Conservation (phyloP, 2,888 invertebrate genomes). For the Caenorhabditis japonica region DNA sequence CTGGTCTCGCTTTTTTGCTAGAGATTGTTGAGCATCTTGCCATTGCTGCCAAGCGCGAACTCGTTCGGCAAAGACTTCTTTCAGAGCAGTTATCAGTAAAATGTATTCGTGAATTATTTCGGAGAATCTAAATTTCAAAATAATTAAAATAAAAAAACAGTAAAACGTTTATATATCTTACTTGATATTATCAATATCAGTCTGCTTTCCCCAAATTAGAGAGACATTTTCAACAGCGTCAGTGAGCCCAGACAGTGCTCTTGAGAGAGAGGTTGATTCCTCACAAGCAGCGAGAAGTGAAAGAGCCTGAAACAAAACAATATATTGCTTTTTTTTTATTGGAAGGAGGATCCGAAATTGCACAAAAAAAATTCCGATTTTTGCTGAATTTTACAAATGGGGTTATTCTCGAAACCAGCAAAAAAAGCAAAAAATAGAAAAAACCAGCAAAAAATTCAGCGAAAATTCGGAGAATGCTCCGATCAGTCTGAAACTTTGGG, state of each 20-base stretch:
- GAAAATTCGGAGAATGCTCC: no score
- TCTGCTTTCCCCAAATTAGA: slow-evolving; percentile 89
- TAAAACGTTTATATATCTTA: slow-evolving; percentile 4
- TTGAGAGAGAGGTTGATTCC: slow-evolving; percentile 90
- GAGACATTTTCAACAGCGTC: slow-evolving; percentile 83
- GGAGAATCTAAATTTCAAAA: slow-evolving; percentile 42
- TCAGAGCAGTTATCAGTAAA: slow-evolving; percentile 49
- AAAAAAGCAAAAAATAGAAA: no score
- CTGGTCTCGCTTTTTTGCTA: slow-evolving; percentile 92
- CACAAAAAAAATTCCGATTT: no score
- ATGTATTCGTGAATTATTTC: slow-evolving; percentile 63
- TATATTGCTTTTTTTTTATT: not conserved
- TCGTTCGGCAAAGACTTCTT: slow-evolving; percentile 82
- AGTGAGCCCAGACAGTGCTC: slow-evolving; percentile 90
- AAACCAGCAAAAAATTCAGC: no score
- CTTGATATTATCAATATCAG: slow-evolving; percentile 90
- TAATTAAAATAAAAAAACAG: no score
- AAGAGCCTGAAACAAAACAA: slow-evolving; percentile 81
- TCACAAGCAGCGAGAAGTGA: slow-evolving; percentile 93
- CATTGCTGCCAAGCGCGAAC: slow-evolving; percentile 93
- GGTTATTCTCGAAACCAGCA: no score
- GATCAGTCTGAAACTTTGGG: no score
- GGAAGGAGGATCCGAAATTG: no score
- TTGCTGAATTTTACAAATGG: no score
- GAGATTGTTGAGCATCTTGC: slow-evolving; percentile 94